Evolutionary conservation across 2,113 vertebrate genomes (phyloP).

Genomic region (Chloropsis cyanopogon): DNA sequence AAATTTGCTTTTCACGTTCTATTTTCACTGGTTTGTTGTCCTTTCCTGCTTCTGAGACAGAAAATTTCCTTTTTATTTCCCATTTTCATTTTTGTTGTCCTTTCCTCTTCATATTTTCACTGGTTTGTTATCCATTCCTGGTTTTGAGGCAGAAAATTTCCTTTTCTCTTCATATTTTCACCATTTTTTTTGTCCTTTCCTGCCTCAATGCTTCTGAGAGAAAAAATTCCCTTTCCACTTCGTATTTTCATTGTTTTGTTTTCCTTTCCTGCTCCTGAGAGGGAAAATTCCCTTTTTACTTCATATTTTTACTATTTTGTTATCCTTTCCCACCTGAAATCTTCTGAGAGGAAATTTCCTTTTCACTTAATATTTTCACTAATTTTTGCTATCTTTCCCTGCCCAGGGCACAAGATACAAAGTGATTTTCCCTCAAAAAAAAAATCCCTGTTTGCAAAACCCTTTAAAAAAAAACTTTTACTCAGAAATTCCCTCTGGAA

Average conservation of each 20-base stretch:
- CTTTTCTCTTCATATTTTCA: accelerated
- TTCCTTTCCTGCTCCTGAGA: no score
- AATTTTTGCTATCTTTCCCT: not conserved
- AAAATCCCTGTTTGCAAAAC: not conserved
- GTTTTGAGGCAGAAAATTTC: not conserved
- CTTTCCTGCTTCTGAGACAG: no score
- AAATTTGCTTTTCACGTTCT: no score
- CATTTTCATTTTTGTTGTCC: no score
- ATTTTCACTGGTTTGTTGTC: no score
- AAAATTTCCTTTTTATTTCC: no score
- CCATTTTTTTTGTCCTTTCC: not conserved
- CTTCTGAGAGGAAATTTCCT: not conserved
- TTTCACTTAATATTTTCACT: not conserved
- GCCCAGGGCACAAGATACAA: not conserved
- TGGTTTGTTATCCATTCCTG: not conserved
- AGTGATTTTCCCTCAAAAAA: not conserved
- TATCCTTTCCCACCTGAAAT: no score
- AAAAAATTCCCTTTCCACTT: not conserved
- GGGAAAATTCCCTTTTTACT: no score
- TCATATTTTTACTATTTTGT: not conserved
- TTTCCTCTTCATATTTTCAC: no score
- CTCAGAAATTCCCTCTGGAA: not conserved
- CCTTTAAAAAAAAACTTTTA: not conserved
- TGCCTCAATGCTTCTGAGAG: no score
- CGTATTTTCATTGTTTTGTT: no score